Conservation (phyloP, 2,113 vertebrate species). For the Anarrhichthys ocellatus region DNA sequence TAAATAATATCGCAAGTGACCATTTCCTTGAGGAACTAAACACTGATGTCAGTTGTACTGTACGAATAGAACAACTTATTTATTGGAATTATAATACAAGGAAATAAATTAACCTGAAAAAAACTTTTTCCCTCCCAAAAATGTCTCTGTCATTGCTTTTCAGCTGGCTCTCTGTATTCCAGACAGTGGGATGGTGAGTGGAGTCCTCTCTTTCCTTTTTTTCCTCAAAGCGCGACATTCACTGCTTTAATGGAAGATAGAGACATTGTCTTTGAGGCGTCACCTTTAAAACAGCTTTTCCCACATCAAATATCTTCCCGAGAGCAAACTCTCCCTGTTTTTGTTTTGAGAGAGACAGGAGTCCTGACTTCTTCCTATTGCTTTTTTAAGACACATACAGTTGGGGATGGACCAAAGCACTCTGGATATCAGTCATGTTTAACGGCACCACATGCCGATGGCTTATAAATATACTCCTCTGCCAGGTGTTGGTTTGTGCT, state of each 20-base stretch:
- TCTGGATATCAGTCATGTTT: constrained; percentile 57
- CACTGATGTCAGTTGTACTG: constrained; percentile 79
- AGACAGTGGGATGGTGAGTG: constrained; percentile 40
- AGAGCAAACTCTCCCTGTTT: constrained; percentile 17
- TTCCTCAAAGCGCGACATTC: constrained; percentile 38
- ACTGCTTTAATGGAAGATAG: constrained; percentile 28
- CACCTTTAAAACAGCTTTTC: constrained; percentile 22
- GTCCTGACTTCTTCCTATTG: constrained; percentile 71
- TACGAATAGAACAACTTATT: constrained; percentile 81
- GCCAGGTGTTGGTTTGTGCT: constrained; percentile 54
- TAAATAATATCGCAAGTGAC: constrained; percentile 76
- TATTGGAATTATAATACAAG: constrained; percentile 83
- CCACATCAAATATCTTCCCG: constrained; percentile 19
- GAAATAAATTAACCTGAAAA: constrained; percentile 81
- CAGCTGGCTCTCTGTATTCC: constrained; percentile 53
- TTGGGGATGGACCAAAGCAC: constrained; percentile 63
- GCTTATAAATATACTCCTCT: constrained; percentile 70
- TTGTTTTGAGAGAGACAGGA: constrained; percentile 13
- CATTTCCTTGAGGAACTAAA: constrained; percentile 77
- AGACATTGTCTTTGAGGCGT: constrained; percentile 18
- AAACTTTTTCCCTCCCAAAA: constrained; percentile 44
- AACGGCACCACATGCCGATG: constrained; percentile 71
- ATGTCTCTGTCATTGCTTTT: constrained; percentile 52
- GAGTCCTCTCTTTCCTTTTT: constrained; percentile 21
- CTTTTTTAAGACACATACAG: constrained; percentile 72